Percentiles rank a stretch among this genome's conserved stretches.
Conservation (phyloP, 2,113 vertebrate species). For the Leptosomus discolor region DNA sequence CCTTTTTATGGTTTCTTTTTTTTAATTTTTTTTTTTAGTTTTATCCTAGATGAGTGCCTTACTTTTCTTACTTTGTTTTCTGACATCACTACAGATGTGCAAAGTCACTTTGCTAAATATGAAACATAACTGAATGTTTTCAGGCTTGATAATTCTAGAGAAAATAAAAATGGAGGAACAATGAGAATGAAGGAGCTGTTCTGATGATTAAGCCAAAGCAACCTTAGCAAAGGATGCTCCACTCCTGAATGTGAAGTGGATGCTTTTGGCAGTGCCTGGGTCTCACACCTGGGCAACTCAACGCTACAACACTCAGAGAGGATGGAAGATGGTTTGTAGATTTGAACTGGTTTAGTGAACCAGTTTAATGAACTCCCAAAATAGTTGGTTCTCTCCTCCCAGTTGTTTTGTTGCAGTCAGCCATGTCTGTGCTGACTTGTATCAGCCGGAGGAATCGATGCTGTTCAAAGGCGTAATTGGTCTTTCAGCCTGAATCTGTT, state of each 20-base stretch:
- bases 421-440: background rate
- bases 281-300: background rate
- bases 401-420: background rate
- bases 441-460: background rate
- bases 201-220: background rate
- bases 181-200: background rate
- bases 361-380: background rate
- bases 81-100: background rate
- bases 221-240: background rate
- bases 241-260: background rate
- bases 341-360: background rate
- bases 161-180: background rate
- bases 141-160: background rate
- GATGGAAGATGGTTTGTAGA: background rate
- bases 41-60: background rate
- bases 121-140: background rate
- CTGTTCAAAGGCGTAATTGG: background rate
- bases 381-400: background rate
- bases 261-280: background rate
- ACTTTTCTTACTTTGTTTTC: background rate
- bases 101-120: constrained; percentile 15
- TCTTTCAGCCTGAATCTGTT: background rate
- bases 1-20: background rate
- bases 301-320: background rate
- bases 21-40: background rate